Base-by-base conservation (phyloP, 2,797 vertebrate genomes). In the Dromococcyx pavoninus region DNA sequence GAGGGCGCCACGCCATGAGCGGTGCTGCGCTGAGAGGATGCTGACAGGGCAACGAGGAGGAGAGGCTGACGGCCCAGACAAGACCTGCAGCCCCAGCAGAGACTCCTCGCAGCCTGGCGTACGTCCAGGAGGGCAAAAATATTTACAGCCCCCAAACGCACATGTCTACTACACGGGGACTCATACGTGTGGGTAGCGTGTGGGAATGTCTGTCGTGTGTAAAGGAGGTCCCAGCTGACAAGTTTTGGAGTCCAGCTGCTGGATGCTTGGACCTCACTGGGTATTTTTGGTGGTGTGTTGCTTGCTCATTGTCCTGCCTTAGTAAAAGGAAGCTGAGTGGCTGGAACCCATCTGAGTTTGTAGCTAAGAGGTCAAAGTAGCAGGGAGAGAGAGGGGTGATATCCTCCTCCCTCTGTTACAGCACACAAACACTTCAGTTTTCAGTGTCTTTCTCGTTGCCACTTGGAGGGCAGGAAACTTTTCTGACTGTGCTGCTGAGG, bases 51-150 rank as follows among this genome's bases (percentile, higher is more conserved):
- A 70, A 51, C 1, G 33, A 84, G 91, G 58, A 91, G 76, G 58
- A 81, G 71, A 94, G 32, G 54, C 62, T 92, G 91, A 80, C 66
- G 33, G 80, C 88, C 88, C 90, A 58, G 91, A 46, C 83, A 8
- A 84, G 96, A 86, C 79, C 73, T 81, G 85, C 54, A 2, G 69
- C 93, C 72, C 77, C 84, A 81, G 69, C 82, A 89, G 67, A n/a
- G n/a, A n/a, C n/a, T n/a, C n/a, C n/a, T n/a, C n/a, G 2, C 88
- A 60, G 32, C 56, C 62, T 91, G 94, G 94, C 93, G 65, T 7
- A 74, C 30, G 80, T 77, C 93, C 94, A 92, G 85, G 35, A 81
- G 85, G 74, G 87, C 58, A 92, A 77, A 94, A 66, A 22, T 37
- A 91, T 89, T 91, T 76, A 58, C 2, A 1, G 85, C 79, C n/a